These are phyloP conservation scores for Trichosurus vulpecula DNA, from an alignment of 2,797 vertebrate genomes.

Conservation along the genomic window DNA sequence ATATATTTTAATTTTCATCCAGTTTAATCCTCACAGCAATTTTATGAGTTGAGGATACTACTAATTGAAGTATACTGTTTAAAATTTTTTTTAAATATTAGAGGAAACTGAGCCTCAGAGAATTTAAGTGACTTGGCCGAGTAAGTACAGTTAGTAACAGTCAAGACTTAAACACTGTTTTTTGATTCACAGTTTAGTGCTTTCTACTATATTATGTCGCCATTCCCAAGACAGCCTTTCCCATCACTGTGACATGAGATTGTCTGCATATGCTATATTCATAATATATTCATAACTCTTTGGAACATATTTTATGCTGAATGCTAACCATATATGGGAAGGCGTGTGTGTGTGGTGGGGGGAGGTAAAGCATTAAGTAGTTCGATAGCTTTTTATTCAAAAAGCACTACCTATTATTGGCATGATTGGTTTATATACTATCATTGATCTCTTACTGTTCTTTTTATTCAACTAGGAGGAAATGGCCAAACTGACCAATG, in stretches of 20 bases:
- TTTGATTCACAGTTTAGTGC: neutral
- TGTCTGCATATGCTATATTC: neutral
- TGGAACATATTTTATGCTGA: neutral
- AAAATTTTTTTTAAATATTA: neutral
- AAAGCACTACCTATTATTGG: neutral
- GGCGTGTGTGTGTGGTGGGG: neutral
- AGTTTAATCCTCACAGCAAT: neutral
- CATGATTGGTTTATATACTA: neutral
- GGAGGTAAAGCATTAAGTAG: neutral
- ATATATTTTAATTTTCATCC: neutral
- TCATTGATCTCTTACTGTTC: conserved; percentile 34
- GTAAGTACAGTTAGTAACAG: neutral
- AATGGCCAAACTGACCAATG: conserved; percentile 37
- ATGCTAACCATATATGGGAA: neutral
- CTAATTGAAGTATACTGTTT: neutral
- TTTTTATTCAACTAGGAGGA: neutral
- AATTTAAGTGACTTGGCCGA: neutral
- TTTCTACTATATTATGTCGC: neutral
- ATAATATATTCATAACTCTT: too few relatives aligned
- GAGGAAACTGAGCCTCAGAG: neutral
- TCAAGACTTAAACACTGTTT: neutral
- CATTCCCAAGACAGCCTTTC: neutral
- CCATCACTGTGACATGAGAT: neutral
- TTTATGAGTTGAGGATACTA: neutral
- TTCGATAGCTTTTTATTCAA: neutral